Evolutionary conservation across 2,888 invertebrate species (phyloP), one percentile per base, ranked within the genome.

Genomic region (Nyleta sp.): DNA sequence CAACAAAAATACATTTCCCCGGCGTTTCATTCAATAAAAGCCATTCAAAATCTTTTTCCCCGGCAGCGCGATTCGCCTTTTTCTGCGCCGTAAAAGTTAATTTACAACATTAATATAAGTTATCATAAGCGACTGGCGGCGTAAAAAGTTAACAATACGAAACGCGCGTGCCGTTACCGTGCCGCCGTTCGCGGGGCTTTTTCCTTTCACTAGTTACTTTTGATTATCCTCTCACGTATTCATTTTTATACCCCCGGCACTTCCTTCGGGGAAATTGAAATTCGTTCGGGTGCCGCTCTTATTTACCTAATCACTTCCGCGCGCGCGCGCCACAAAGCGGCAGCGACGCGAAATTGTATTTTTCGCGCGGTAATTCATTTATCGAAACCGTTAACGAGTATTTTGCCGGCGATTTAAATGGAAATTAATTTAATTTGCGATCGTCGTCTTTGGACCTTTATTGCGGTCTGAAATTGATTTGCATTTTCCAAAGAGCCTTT

Each of bases 181-280:
- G 4, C 11, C 28, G 13, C 35, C 11, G 11, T 35, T 35, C 35
- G 11, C 28, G 10, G 42, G n/a, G 42, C 42, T 42, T 42, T 74
- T 77, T 65, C 71, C 76, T 77, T 77, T 77, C 76, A 71, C 76
- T 76, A 65, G 59, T 70, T 76, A 70, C 75, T 68, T 68, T 75
- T 75, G 70, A 76, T 76, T 76, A 71, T 76, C 70, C 71, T 52
- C 35, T 64, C 76, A 71, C 59, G 64, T 71, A 76, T 76, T 52
- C 65, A 76, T 60, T 76, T 76, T 76, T 71, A 68, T 60, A 62
- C 35, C 33, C 50, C 48, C 24, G 20, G 64, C 13, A 64, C 57
- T 78, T 67, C 73, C 73, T 68, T 48, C 46, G 35, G 64, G n/a
- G 64, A 78, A 78, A 73, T 72, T 67, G 60, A 60, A 77, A 67